Evolutionary conservation across 2,888 invertebrate species (phyloP).

Genomic region (Bibio marci): DNA sequence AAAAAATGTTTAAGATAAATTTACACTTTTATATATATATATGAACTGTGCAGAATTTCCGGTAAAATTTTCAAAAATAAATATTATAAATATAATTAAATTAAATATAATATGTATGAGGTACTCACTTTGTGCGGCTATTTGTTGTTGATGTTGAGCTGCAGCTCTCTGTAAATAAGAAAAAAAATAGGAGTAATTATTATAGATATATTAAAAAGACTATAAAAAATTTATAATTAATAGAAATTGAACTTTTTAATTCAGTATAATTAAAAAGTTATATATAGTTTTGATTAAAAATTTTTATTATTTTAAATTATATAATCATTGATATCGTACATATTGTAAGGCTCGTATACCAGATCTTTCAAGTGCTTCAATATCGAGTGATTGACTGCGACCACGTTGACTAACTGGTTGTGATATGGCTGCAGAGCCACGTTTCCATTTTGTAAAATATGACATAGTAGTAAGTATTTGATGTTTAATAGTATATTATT

Average conservation of each 20-base stretch:
- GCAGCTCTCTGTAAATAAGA: constrained; percentile 45
- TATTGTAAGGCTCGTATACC: constrained; percentile 24
- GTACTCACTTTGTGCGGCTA: constrained; percentile 34
- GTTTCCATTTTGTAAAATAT: constrained; percentile 4
- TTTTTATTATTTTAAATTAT: too few species aligned
- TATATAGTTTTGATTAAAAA: too few species aligned
- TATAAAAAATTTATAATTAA: neutral
- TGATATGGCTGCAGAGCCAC: neutral
- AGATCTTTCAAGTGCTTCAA: constrained; percentile 24
- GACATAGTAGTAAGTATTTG: too few species aligned
- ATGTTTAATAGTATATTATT: too few species aligned
- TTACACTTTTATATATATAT: too few species aligned
- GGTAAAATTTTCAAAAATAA: too few species aligned
- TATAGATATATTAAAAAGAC: too few species aligned
- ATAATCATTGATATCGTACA: constrained; percentile 21
- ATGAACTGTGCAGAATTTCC: too few species aligned
- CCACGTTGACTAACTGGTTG: constrained; percentile 16
- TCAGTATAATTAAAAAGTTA: neutral
- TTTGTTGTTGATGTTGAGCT: constrained; percentile 45
- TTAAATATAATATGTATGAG: neutral
- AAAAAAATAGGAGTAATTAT: constrained; percentile 12
- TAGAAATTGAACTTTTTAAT: constrained; percentile 9
- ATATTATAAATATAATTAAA: too few species aligned
- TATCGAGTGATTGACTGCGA: constrained; percentile 28
- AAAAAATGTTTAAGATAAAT: too few species aligned